Evolutionary conservation across 2,113 vertebrate genomes (phyloP).

Genomic region (Paramormyrops kingsleyae): DNA sequence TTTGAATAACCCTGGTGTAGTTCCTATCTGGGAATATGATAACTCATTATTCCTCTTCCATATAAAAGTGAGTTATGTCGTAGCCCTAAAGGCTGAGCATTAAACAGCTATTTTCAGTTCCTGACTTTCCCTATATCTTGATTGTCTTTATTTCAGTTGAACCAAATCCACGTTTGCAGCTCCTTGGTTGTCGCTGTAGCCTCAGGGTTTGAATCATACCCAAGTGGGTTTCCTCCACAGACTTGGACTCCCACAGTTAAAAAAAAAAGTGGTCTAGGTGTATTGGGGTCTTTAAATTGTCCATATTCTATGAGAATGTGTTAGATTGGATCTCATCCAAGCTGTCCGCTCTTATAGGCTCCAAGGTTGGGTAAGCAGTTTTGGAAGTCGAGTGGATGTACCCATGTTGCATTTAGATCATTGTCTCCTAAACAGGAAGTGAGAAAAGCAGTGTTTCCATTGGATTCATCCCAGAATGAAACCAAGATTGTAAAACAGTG

Average conservation of each 20-base stretch:
- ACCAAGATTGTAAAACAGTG: background rate
- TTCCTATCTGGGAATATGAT: background rate
- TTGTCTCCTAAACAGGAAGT: background rate
- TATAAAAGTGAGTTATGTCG: background rate
- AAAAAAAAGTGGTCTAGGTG: background rate
- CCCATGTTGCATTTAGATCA: background rate
- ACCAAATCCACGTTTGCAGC: background rate
- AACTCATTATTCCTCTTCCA: background rate
- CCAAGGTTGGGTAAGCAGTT: background rate
- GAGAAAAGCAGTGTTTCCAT: background rate
- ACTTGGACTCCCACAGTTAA: background rate
- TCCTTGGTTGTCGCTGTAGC: background rate
- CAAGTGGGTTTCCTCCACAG: background rate
- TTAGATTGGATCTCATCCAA: background rate
- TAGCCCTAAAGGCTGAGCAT: background rate
- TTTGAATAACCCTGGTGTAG: background rate
- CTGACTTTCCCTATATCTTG: background rate
- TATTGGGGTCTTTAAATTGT: background rate
- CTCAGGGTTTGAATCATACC: background rate
- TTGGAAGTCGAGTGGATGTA: background rate
- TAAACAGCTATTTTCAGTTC: background rate
- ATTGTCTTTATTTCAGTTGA: background rate
- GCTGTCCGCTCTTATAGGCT: background rate
- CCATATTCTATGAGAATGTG: background rate
- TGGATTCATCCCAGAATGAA: background rate